phyloP scores from a whole-genome alignment of 1,140 invertebrate genomes.

The Arctopsyche grandis region DNA sequence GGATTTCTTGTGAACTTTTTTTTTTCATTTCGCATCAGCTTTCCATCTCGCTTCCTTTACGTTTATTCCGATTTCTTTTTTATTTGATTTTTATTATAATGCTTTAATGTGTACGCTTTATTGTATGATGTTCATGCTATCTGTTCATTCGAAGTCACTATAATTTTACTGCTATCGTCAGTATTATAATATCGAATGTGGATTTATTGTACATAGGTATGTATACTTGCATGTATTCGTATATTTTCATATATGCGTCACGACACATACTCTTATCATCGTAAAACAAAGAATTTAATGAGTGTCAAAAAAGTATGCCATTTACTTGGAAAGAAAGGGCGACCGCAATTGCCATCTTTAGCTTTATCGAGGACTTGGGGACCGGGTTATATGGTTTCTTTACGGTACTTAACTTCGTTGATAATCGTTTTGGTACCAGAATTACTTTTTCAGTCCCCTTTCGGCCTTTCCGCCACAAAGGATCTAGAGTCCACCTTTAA shows the following conservation, averaged over 20 bases:
- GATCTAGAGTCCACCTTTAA: conserved; percentile 23
- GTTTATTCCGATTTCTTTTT: conserved; percentile 7
- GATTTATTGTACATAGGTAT: neutral
- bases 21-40: conserved; percentile 38
- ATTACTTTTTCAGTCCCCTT: conserved; percentile 41
- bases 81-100: conserved; percentile 13
- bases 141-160: neutral
- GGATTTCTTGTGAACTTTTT: conserved; percentile 33
- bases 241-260: neutral
- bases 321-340: neutral
- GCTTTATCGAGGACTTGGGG: conserved; percentile 37
- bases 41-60: conserved; percentile 25
- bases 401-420: conserved; percentile 45
- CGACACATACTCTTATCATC: conserved; percentile 1
- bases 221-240: neutral
- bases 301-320: conserved; percentile 17
- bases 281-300: conserved; percentile 33
- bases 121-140: neutral
- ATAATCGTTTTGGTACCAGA: conserved; percentile 41
- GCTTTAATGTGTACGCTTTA: neutral
- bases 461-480: conserved; percentile 22
- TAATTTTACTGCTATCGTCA: neutral
- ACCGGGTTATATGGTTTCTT: conserved; percentile 38
- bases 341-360: conserved; percentile 29
- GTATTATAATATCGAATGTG: neutral